Base-by-base conservation (phyloP, 2,113 vertebrate species). In the Morone saxatilis region DNA sequence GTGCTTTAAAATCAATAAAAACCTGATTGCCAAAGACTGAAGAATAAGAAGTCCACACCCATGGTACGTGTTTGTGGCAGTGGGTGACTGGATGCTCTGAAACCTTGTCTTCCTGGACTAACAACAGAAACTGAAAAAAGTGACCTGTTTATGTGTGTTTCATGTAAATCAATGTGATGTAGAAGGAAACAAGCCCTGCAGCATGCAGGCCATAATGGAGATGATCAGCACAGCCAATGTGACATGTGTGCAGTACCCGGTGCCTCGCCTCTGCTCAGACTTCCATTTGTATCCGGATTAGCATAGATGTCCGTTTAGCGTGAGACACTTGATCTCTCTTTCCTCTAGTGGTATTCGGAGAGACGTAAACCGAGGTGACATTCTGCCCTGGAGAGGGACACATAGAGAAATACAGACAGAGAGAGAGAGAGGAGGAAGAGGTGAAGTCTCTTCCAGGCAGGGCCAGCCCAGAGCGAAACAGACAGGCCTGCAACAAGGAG, bases 61-160 rank as follows among this genome's bases (percentile, higher is more conserved):
- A 16, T 19, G 10, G 36, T 57, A n/a, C 76, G 73, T 19, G 53
- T 85, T 69, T 75, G 76, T 91, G 88, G 65, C 85, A 81, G 72
- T 12, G 22, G 45, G 50, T 71, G 80, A 48, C 17, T 74, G 38
- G 11, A 72, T 56, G 53, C 70, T 68, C 13, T 61, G 59, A 71
- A 75, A 88, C 41, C 31, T 70, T 65, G 78, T 86, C 76, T 71
- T 36, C 20, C 50, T 83, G 71, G 71, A 86, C 83, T 56, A 71
- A 67, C 47, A 69, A 66, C 59, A 60, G 36, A 57, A 88, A 47
- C 61, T 31, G 66, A 61, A 45, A 71, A 61, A 69, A 69, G 43
- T 85, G 91, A 91, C 89, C 89, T 86, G 90, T 91, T 91, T 86
- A 86, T 80, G 80, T 80, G 80, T 57, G 48, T 76, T 83, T 78